Conservation (phyloP, 2,113 vertebrate genomes). For the Orcinus orca region DNA sequence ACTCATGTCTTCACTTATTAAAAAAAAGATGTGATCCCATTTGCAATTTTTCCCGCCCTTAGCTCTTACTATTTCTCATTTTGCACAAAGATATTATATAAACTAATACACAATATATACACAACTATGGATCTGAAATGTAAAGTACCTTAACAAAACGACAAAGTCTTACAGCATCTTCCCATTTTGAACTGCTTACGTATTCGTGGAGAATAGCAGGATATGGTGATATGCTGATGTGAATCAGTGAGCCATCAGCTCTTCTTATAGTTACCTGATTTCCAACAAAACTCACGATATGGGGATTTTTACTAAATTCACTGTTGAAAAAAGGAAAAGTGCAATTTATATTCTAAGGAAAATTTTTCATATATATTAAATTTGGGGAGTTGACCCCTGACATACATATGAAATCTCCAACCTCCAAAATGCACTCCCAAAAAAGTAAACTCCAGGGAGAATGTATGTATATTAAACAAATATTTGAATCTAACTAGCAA, state of each 20-base stretch:
- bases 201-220: slow-evolving; percentile 91
- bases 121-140: neutral
- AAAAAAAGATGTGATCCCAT: neutral
- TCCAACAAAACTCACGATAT: slow-evolving; percentile 91
- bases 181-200: slow-evolving; percentile 87
- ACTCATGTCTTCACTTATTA: neutral
- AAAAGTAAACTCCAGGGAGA: slow-evolving; percentile 1
- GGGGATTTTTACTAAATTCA: slow-evolving; percentile 90
- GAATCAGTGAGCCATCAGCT: slow-evolving; percentile 92
- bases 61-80: neutral
- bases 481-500: neutral
- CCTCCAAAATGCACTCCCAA: neutral
- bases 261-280: slow-evolving; percentile 90
- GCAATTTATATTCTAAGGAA: slow-evolving; percentile 32
- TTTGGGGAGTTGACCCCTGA: neutral
- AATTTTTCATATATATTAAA: slow-evolving; percentile 21
- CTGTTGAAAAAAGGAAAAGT: slow-evolving; percentile 77
- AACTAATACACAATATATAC: neutral
- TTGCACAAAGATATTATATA: neutral
- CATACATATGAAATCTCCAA: neutral
- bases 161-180: slow-evolving; percentile 92
- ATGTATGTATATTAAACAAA: slow-evolving; percentile 20
- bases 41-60: neutral
- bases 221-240: slow-evolving; percentile 89
- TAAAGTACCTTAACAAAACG: slow-evolving; percentile 95